These are phyloP conservation scores for Tethea ocularis DNA, from an alignment of 2,888 invertebrate genomes.

Conservation along the genomic window DNA sequence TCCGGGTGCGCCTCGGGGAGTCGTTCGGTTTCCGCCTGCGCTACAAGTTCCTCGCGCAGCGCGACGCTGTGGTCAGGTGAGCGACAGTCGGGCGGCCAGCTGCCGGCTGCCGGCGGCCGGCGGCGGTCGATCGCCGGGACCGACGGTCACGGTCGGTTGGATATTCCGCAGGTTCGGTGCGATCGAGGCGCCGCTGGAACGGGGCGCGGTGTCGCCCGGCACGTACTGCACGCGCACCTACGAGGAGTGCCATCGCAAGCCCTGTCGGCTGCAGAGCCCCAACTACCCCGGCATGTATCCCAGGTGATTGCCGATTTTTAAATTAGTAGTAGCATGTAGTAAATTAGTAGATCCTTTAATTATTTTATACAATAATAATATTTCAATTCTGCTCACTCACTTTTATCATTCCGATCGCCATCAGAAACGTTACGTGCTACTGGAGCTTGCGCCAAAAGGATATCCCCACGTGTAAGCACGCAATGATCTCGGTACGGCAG, in stretches of 20 bases:
- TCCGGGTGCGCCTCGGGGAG: conserved; percentile 87
- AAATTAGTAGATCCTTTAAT: neutral
- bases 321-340: neutral
- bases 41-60: conserved; percentile 91
- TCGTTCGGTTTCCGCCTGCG: conserved; percentile 92
- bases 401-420: neutral
- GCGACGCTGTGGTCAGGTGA: conserved; percentile 90
- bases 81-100: conserved; percentile 22
- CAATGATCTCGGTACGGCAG: conserved; percentile 94
- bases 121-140: neutral
- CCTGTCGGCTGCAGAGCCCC: conserved; percentile 94
- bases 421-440: conserved; percentile 95
- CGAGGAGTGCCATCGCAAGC: conserved; percentile 93
- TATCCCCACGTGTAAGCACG: conserved; percentile 94
- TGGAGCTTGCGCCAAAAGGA: conserved; percentile 93
- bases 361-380: too few species aligned
- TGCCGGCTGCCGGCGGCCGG: too few species aligned
- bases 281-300: conserved; percentile 96
- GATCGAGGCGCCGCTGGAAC: conserved; percentile 89
- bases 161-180: conserved; percentile 85
- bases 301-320: conserved; percentile 45
- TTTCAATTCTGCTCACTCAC: too few species aligned
- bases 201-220: conserved; percentile 93
- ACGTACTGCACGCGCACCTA: conserved; percentile 93
- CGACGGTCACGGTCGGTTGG: neutral